Evolutionary conservation across 1,140 invertebrate species (phyloP).

Genomic region (Bombyx mori): DNA sequence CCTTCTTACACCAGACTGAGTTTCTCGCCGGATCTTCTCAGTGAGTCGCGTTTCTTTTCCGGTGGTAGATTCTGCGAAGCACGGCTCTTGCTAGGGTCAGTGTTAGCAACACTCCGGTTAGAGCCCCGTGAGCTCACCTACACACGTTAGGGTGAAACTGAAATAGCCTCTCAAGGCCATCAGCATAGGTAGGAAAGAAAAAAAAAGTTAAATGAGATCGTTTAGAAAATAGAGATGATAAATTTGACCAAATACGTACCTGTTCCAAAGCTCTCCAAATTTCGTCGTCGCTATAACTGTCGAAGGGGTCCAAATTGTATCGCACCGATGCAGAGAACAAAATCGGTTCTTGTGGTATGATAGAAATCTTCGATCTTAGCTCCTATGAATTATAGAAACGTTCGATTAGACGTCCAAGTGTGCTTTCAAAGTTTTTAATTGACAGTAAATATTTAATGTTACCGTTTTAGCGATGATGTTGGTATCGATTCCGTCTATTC

Average conservation of each 20-base stretch:
- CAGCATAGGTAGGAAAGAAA: too few relatives aligned
- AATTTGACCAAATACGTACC: constrained; percentile 31
- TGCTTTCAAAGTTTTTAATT: not conserved
- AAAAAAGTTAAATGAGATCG: too few relatives aligned
- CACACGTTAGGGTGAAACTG: too few relatives aligned
- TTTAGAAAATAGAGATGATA: too few relatives aligned
- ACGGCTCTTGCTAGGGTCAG: too few relatives aligned
- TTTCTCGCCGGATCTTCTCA: too few relatives aligned
- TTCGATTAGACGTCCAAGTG: not conserved
- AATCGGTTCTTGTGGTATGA: constrained; percentile 85
- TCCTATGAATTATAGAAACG: constrained; percentile 30
- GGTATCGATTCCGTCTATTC: constrained; percentile 77
- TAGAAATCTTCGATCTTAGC: constrained; percentile 75
- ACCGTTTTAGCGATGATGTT: constrained; percentile 4
- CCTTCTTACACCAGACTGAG: too few relatives aligned
- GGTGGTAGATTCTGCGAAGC: too few relatives aligned
- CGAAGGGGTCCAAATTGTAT: constrained; percentile 83
- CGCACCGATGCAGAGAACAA: constrained; percentile 80
- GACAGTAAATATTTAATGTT: not conserved
- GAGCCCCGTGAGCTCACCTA: too few relatives aligned
- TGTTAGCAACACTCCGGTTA: too few relatives aligned
- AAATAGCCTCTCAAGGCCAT: too few relatives aligned
- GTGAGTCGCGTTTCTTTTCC: too few relatives aligned
- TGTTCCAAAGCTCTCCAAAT: constrained; percentile 79
- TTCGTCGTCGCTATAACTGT: constrained; percentile 73